Percentiles rank a stretch among this genome's conserved stretches.
Conservation (phyloP, 1,140 invertebrate genomes). For the Drosophila tani region DNA sequence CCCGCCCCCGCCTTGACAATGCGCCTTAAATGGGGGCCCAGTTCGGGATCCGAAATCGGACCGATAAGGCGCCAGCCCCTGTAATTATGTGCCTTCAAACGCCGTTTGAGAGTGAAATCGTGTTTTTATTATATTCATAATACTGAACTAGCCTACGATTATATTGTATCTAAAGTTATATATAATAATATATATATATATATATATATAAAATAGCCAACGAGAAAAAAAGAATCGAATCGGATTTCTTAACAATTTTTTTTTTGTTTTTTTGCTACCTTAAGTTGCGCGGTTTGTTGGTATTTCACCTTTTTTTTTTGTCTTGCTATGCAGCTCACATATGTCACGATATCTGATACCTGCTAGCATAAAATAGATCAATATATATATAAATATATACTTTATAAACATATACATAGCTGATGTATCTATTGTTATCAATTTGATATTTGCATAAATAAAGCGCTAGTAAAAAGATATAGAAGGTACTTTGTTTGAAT, state of each 20-base stretch:
- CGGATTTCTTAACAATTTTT: slow-evolving; percentile 15
- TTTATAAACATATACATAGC: slow-evolving; percentile 51
- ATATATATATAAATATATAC: slow-evolving; percentile 40
- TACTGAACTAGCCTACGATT: slow-evolving; percentile 36
- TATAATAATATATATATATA: background rate
- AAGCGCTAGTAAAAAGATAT: slow-evolving; percentile 67
- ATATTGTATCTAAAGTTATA: slow-evolving; percentile 42
- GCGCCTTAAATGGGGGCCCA: slow-evolving; percentile 35
- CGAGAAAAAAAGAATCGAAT: slow-evolving; percentile 34
- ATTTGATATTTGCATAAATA: slow-evolving; percentile 79
- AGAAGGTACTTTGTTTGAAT: background rate
- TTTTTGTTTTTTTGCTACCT: slow-evolving; percentile 55
- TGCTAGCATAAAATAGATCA: slow-evolving; percentile 41
- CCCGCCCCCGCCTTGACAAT: slow-evolving; percentile 17
- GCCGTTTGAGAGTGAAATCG: slow-evolving; percentile 32
- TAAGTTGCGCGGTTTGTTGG: slow-evolving; percentile 75
- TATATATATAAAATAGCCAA: slow-evolving; percentile 48
- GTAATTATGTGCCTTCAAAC: slow-evolving; percentile 77
- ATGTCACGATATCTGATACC: slow-evolving; percentile 56
- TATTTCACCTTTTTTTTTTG: slow-evolving; percentile 33
- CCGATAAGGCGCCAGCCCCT: slow-evolving; percentile 46
- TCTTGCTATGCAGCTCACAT: slow-evolving; percentile 38
- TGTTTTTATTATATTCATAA: slow-evolving; percentile 56
- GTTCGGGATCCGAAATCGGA: slow-evolving; percentile 26
- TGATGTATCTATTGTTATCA: slow-evolving; percentile 80